Evolutionary conservation across 1,140 invertebrate species (phyloP).

Genomic region (Neodiprion virginianus): DNA sequence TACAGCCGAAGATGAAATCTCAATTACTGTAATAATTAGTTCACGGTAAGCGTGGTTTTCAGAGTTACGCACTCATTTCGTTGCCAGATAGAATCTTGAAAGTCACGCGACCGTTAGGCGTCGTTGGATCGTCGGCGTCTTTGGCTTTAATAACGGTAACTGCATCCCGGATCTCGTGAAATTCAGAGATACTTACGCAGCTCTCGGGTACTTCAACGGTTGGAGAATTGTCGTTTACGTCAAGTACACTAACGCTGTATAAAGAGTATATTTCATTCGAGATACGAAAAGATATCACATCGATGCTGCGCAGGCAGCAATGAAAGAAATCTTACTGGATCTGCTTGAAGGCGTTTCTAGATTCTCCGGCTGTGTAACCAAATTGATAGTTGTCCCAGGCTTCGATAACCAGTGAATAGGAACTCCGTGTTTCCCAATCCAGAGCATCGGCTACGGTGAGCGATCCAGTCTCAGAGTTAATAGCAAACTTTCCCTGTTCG

Average conservation of each 20-base stretch:
- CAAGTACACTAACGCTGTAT: slow-evolving; percentile 70
- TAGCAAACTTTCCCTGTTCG: slow-evolving; percentile 78
- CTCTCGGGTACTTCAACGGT: slow-evolving; percentile 69
- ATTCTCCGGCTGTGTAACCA: slow-evolving; percentile 88
- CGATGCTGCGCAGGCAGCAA: background rate
- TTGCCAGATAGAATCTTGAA: slow-evolving; percentile 80
- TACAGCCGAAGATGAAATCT: slow-evolving; percentile 41
- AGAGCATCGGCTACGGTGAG: slow-evolving; percentile 79
- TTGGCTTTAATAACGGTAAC: slow-evolving; percentile 77
- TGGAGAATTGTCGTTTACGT: slow-evolving; percentile 88
- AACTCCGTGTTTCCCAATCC: slow-evolving; percentile 81
- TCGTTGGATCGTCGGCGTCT: slow-evolving; percentile 82
- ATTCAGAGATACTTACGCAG: slow-evolving; percentile 85
- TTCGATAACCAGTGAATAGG: slow-evolving; percentile 85
- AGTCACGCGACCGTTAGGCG: slow-evolving; percentile 79
- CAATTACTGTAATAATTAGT: background rate
- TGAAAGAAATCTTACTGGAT: slow-evolving; percentile 71
- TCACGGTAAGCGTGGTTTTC: background rate
- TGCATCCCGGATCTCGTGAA: slow-evolving; percentile 81
- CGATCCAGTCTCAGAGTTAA: slow-evolving; percentile 85
- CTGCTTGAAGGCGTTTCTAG: slow-evolving; percentile 91
- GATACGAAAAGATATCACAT: background rate
- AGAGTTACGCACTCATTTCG: slow-evolving; percentile 65
- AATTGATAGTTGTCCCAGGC: slow-evolving; percentile 96
- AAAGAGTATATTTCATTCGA: background rate